Conservation (phyloP, 2,888 invertebrate genomes). For the Ellobium chinense region DNA sequence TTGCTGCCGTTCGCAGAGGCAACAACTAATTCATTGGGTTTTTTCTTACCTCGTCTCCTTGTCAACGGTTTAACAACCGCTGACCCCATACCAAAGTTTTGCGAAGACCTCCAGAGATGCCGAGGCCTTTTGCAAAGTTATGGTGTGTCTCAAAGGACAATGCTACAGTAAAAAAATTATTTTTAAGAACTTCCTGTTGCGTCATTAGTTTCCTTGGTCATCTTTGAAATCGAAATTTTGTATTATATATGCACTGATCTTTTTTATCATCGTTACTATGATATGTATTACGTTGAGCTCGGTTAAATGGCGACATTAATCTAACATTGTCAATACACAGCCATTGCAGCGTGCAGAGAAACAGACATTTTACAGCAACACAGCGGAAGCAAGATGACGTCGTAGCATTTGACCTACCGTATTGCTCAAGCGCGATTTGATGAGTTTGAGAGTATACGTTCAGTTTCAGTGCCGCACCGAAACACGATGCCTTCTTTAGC, state of each 20-base stretch:
- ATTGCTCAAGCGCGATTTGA: neutral
- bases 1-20: constrained; percentile 2
- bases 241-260: too few species aligned
- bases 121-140: constrained; percentile 39
- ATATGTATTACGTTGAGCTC: too few species aligned
- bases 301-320: too few species aligned
- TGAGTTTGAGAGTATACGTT: neutral
- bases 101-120: constrained; percentile 36
- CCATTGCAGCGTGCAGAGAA: too few species aligned
- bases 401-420: neutral
- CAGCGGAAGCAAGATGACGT: neutral
- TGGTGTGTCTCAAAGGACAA: constrained; percentile 22
- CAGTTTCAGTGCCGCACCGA: too few species aligned
- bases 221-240: too few species aligned
- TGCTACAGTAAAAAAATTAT: constrained; percentile 18
- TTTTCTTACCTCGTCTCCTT: constrained; percentile 30
- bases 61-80: constrained; percentile 38
- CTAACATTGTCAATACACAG: too few species aligned
- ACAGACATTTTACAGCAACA: neutral
- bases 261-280: too few species aligned
- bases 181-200: too few species aligned
- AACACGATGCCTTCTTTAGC: too few species aligned
- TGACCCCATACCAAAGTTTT: constrained; percentile 41
- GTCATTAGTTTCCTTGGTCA: too few species aligned
- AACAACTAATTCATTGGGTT: constrained; percentile 17